Conservation (phyloP, 2,797 vertebrate genomes). For the Masticophis lateralis region DNA sequence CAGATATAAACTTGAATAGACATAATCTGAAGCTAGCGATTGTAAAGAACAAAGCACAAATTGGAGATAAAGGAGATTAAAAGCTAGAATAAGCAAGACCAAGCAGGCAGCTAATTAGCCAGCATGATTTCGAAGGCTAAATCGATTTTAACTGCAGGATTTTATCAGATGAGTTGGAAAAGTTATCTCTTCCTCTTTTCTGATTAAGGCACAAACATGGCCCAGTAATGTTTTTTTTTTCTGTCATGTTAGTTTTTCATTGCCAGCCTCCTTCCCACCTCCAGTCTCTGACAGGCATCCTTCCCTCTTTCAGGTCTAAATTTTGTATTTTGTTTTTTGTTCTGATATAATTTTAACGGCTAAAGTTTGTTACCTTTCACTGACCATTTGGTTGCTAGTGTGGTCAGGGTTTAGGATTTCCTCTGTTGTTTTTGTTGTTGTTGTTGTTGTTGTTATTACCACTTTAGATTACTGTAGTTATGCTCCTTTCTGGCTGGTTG, state of each 20-base stretch:
- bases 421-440: not conserved
- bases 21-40: not conserved
- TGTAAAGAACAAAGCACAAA: not conserved
- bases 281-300: not conserved
- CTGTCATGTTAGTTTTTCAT: not conserved
- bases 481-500: not conserved
- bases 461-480: not conserved
- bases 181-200: not conserved
- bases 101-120: not conserved
- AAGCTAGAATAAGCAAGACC: not conserved
- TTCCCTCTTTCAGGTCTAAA: not conserved
- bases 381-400: not conserved
- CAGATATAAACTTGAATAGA: not conserved
- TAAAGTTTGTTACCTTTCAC: not conserved
- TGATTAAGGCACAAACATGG: not conserved
- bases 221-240: not conserved
- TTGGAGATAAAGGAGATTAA: not conserved
- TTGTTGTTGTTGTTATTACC: fast-evolving
- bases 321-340: not conserved
- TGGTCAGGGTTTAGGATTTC: not conserved
- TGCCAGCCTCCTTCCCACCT: not conserved
- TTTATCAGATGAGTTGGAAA: not conserved
- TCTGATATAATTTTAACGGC: not conserved
- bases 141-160: not conserved
- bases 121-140: not conserved